Evolutionary conservation across 2,888 invertebrate species (phyloP).

Genomic region (Watsonalla cultraria): DNA sequence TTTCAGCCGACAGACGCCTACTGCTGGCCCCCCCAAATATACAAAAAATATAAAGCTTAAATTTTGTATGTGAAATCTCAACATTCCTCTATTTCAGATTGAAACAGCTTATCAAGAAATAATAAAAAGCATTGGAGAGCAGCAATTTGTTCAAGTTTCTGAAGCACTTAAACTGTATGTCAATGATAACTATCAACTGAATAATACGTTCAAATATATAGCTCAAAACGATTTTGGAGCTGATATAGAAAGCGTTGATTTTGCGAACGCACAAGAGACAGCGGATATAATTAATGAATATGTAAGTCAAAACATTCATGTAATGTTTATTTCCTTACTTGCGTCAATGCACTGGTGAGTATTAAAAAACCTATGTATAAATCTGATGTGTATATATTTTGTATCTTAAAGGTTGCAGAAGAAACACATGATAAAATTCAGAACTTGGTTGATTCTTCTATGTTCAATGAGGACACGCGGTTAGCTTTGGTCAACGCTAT

Average conservation of each 20-base stretch:
- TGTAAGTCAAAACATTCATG: conserved; percentile 21
- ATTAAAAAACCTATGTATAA: no score
- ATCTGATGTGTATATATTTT: not conserved
- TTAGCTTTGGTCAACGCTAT: conserved; percentile 41
- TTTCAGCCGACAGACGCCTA: no score
- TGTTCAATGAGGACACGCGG: conserved; percentile 25
- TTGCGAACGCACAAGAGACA: conserved; percentile 17
- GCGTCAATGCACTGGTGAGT: no score
- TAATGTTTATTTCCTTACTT: not conserved
- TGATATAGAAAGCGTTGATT: conserved; percentile 29
- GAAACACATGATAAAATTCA: conserved; percentile 37
- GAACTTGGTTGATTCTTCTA: conserved; percentile 25
- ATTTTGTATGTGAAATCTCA: no score
- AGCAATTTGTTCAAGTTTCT: conserved; percentile 23
- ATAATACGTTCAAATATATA: conserved; percentile 11
- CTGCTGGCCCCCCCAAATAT: no score
- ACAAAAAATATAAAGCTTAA: no score
- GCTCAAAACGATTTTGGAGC: conserved; percentile 20
- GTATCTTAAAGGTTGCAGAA: conserved; percentile 29
- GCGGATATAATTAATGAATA: conserved; percentile 37
- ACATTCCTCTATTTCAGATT: not conserved
- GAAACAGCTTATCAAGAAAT: conserved; percentile 14
- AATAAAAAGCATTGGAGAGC: conserved; percentile 9
- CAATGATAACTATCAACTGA: conserved; percentile 16
- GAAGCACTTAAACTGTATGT: conserved; percentile 20